A percentile compares a stretch with the other conserved stretches of the same genome.
Evolutionary conservation across 1,140 invertebrate genomes (phyloP).

Genomic region (Apocrypta bakeri): DNA sequence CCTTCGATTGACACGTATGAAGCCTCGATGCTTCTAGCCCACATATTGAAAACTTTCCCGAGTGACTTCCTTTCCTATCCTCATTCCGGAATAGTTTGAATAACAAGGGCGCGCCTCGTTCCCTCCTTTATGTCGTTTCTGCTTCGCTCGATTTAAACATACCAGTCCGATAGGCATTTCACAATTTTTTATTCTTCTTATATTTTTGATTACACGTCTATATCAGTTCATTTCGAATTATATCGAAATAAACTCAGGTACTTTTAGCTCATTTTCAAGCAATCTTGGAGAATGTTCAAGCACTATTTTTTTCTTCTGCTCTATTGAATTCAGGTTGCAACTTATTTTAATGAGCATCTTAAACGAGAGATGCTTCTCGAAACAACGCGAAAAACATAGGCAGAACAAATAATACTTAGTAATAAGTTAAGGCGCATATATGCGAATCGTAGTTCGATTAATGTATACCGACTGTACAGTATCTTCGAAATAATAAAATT

Average conservation of each 20-base stretch:
- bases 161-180: not conserved
- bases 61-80: not conserved
- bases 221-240: not conserved
- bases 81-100: constrained; percentile 32
- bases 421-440: not conserved
- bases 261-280: not conserved
- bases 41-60: constrained; percentile 6
- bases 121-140: not conserved
- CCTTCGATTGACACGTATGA: not conserved
- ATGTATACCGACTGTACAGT: no score
- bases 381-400: not conserved
- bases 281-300: not conserved
- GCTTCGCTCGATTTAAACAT: not conserved
- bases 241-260: no score
- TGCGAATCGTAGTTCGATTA: not conserved
- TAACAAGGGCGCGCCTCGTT: constrained; percentile 25
- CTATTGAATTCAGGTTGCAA: not conserved
- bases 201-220: not conserved
- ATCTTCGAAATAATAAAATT: not conserved
- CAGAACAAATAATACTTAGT: not conserved
- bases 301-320: not conserved
- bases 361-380: not conserved
- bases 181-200: not conserved
- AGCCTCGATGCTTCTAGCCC: not conserved
- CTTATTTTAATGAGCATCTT: no score